Percentiles rank a stretch among this genome's conserved stretches.
phyloP scores from a whole-genome alignment of 2,113 vertebrate genomes.

The Noturus placidus region DNA sequence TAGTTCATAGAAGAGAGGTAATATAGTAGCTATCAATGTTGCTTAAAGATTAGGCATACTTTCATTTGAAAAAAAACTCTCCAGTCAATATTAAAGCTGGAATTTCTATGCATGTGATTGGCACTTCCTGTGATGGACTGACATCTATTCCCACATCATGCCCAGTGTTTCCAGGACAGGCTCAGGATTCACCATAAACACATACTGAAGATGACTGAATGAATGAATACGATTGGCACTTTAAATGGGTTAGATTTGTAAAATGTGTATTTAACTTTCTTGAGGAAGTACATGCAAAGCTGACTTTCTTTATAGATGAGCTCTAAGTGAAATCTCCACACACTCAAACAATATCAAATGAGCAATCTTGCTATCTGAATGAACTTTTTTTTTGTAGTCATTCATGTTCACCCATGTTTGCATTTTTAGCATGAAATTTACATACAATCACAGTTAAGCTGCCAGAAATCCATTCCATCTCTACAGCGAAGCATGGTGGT shows the following conservation, averaged over 20 bases:
- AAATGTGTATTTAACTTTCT: background rate
- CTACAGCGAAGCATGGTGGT: background rate
- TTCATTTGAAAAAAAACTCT: background rate
- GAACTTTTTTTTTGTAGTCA: background rate
- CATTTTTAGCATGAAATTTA: background rate
- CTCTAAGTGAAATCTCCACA: background rate
- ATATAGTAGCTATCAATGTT: background rate
- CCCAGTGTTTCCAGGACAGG: background rate
- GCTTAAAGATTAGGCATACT: constrained; percentile 1
- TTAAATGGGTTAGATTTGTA: background rate
- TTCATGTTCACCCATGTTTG: background rate
- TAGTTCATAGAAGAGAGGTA: background rate
- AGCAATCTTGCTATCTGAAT: background rate
- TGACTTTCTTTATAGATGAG: background rate
- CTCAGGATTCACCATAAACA: background rate
- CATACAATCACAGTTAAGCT: background rate
- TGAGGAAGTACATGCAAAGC: background rate
- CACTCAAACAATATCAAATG: background rate
- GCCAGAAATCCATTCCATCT: background rate
- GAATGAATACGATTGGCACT: background rate
- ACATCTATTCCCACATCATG: background rate
- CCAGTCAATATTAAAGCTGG: background rate
- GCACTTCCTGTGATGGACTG: background rate
- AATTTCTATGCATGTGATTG: background rate
- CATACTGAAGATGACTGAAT: background rate